phyloP scores from a whole-genome alignment of 2,888 invertebrate genomes.

The Siphlonurus alternatus region DNA sequence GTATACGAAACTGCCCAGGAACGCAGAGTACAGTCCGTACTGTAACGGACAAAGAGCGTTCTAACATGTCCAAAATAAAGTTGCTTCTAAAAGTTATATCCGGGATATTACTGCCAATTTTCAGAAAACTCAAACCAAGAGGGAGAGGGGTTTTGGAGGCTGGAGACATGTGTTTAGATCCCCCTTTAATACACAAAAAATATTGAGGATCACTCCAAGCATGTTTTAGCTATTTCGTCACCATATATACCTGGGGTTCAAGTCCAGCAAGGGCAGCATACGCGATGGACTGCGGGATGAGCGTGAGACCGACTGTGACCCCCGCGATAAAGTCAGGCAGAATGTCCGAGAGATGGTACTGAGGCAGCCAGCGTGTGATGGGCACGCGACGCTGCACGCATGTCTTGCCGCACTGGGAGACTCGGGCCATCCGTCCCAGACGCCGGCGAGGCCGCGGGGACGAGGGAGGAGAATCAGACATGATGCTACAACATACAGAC shows the following conservation, averaged over 20 bases:
- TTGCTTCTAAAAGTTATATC: too few species aligned
- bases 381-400: neutral
- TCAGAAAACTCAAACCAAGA: too few species aligned
- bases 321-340: conserved; percentile 45
- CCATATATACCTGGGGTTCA: conserved; percentile 48
- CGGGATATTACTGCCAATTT: too few species aligned
- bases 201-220: too few species aligned
- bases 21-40: conserved; percentile 72
- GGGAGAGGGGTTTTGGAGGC: too few species aligned
- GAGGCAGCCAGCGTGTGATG: neutral
- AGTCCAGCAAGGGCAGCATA: conserved; percentile 81
- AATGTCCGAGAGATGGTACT: neutral
- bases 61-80: too few species aligned
- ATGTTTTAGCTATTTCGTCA: too few species aligned
- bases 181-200: too few species aligned
- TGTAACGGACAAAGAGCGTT: too few species aligned
- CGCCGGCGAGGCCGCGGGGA: neutral
- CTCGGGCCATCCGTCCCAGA: neutral
- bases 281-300: conserved; percentile 84
- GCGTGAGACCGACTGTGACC: conserved; percentile 79
- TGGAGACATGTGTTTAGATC: too few species aligned
- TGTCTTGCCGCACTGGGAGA: neutral
- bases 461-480: neutral
- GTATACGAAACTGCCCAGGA: conserved; percentile 62
- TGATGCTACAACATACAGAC: too few species aligned